Conservation (phyloP, 2,888 invertebrate species). For the Rhingia campestris region DNA sequence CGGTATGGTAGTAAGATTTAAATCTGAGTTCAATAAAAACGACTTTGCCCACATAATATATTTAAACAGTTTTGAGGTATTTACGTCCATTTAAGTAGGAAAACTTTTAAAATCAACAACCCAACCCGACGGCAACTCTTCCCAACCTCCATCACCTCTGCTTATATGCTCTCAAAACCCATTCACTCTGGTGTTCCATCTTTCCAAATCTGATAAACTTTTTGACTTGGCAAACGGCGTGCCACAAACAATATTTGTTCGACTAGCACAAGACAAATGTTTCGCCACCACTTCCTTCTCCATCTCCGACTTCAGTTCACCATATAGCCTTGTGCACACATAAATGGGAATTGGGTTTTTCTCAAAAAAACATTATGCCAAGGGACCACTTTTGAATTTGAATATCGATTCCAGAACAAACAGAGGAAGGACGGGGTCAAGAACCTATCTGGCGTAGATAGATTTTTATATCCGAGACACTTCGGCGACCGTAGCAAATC, state of each 20-base stretch:
- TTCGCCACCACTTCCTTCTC: not conserved
- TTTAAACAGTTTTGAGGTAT: too few relatives aligned
- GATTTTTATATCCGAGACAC: conserved; percentile 37
- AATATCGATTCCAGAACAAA: conserved; percentile 32
- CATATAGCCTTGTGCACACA: conserved; percentile 14
- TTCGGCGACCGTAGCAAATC: conserved; percentile 35
- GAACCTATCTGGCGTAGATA: conserved; percentile 17
- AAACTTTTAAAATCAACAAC: too few relatives aligned
- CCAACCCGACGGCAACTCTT: not conserved
- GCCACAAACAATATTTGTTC: conserved; percentile 46
- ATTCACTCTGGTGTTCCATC: conserved; percentile 26
- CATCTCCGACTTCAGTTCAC: not conserved
- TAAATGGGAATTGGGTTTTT: conserved; percentile 33
- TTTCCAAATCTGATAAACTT: conserved; percentile 44
- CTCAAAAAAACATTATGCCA: conserved; percentile 28
- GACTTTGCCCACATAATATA: too few relatives aligned
- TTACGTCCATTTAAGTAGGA: too few relatives aligned
- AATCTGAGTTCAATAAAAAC: too few relatives aligned
- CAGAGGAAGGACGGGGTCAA: conserved; percentile 35
- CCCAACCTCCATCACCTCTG: conserved; percentile 3
- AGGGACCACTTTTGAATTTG: conserved; percentile 45
- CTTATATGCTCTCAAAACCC: conserved; percentile 11
- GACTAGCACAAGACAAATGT: conserved; percentile 38
- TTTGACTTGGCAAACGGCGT: conserved; percentile 31
- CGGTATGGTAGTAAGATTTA: too few relatives aligned